Conservation (phyloP, 2,888 invertebrate species). For the Epicampocera succincta region DNA sequence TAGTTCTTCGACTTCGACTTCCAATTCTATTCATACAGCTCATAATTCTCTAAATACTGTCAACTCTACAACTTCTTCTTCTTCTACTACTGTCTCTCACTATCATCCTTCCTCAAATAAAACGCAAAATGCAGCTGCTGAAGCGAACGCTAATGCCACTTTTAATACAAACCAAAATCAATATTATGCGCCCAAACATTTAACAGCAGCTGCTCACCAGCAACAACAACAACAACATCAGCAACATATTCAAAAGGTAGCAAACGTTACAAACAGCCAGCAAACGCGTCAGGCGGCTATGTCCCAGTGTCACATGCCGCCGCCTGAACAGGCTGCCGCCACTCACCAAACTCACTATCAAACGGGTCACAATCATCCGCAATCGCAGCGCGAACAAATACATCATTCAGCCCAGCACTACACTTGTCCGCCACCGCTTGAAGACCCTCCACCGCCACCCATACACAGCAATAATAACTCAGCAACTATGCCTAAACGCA, state of each 20-base stretch:
- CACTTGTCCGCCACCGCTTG: conserved; percentile 80
- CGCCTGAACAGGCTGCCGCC: conserved; percentile 41
- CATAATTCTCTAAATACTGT: conserved; percentile 63
- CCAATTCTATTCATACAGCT: conserved; percentile 70
- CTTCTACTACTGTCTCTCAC: conserved; percentile 69
- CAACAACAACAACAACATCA: conserved; percentile 51
- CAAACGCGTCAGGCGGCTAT: conserved; percentile 63
- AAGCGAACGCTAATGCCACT: conserved; percentile 67
- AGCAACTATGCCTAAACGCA: conserved; percentile 65
- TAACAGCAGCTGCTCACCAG: conserved; percentile 76
- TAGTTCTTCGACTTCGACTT: conserved; percentile 71
- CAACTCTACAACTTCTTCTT: conserved; percentile 57
- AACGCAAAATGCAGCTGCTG: conserved; percentile 72
- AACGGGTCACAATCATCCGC: conserved; percentile 61
- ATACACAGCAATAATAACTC: conserved; percentile 71
- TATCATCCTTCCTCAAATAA: conserved; percentile 67
- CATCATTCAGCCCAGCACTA: conserved; percentile 74
- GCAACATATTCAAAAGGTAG: conserved; percentile 52
- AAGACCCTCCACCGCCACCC: conserved; percentile 81
- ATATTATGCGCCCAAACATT: conserved; percentile 74
- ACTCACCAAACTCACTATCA: conserved; percentile 62
- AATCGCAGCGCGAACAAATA: conserved; percentile 71
- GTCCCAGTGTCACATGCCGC: conserved; percentile 55
- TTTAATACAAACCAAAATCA: conserved; percentile 74
- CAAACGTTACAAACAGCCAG: conserved; percentile 55